Evolutionary conservation across 2,888 invertebrate genomes (phyloP), one percentile per base, ranked within the genome.

Genomic region (Therioaphis trifolii): DNA sequence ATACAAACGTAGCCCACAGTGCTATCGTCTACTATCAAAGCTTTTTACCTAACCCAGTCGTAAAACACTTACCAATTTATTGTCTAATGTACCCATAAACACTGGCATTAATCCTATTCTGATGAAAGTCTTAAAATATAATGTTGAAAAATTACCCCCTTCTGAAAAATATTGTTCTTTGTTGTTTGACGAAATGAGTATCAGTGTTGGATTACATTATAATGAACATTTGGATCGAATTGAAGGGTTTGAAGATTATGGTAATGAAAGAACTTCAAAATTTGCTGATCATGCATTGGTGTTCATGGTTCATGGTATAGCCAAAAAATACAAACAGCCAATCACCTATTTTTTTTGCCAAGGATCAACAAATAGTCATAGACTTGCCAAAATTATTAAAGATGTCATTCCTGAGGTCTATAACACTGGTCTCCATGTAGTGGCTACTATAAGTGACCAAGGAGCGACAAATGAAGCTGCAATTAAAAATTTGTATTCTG

Each of bases 401-500:
- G 12, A 61, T 61, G 15, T 27, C 3, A 14, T 61, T 4, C 4
- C 14, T 2, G 15, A 61, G 2, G 14, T 61, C 14, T 14, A 61
- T 61, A 27, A 14, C 12, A 61, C 61, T 15, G 61, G 61, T 9
- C 15, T 27, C 3, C 61, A 61, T 14, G 4, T 61, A 61, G 61
- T 61, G 9, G 43, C 43, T 11, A 43, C 43, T 43, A 43, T 43
- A 43, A 43, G 43, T 43, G 4, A 43, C 43, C 43, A 61, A 61
- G 61, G 61, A 4, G 61, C 61, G 14, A 61, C 27, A 27, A 61
- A 61, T 61, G 61, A 61, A 61, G 61, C 61, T 61, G 61, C 61
- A 3, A 61, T 61, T 14, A 61, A 61, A 15, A 61, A 43, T 11
- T 43, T 43, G 11, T 9, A 43, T 43, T 43, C 43, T 2, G 21